phyloP scores from a whole-genome alignment of 2,888 invertebrate genomes.

The Parnassius orleans region DNA sequence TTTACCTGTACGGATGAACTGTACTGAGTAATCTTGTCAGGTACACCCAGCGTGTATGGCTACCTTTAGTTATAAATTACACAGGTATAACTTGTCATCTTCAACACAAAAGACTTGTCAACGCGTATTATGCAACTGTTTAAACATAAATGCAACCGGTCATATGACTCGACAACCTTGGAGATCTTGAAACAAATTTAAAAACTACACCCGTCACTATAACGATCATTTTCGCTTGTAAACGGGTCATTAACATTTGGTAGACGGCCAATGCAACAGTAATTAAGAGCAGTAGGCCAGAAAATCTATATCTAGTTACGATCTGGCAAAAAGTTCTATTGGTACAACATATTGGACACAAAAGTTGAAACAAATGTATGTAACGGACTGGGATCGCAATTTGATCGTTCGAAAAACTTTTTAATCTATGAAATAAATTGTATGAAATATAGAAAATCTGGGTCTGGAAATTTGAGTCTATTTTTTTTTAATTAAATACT shows the following conservation, averaged over 20 bases:
- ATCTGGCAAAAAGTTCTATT: slow-evolving; percentile 29
- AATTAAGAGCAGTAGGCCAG: slow-evolving; percentile 73
- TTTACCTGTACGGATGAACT: too few relatives aligned
- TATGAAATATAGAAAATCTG: too few relatives aligned
- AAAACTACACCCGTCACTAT: slow-evolving; percentile 45
- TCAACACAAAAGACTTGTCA: slow-evolving; percentile 15
- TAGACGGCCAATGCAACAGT: slow-evolving; percentile 70
- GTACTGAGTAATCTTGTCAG: too few relatives aligned
- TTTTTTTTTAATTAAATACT: too few relatives aligned
- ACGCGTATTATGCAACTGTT: slow-evolving; percentile 56
- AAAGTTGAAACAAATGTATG: too few relatives aligned
- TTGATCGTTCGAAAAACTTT: too few relatives aligned
- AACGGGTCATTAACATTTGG: slow-evolving; percentile 65
- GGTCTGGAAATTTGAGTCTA: too few relatives aligned
- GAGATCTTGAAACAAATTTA: slow-evolving; percentile 56
- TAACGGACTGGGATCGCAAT: too few relatives aligned
- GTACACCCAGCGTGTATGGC: too few relatives aligned
- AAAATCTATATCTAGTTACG: slow-evolving; percentile 43
- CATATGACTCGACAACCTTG: slow-evolving; percentile 62
- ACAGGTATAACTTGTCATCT: slow-evolving; percentile 31
- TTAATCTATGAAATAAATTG: too few relatives aligned
- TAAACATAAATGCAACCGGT: slow-evolving; percentile 34
- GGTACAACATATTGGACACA: slow-evolving; percentile 8
- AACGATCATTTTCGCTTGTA: slow-evolving; percentile 54
- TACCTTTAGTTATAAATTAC: neutral